phyloP scores from a whole-genome alignment of 2,797 vertebrate genomes.

The Oreochromis grahami region DNA sequence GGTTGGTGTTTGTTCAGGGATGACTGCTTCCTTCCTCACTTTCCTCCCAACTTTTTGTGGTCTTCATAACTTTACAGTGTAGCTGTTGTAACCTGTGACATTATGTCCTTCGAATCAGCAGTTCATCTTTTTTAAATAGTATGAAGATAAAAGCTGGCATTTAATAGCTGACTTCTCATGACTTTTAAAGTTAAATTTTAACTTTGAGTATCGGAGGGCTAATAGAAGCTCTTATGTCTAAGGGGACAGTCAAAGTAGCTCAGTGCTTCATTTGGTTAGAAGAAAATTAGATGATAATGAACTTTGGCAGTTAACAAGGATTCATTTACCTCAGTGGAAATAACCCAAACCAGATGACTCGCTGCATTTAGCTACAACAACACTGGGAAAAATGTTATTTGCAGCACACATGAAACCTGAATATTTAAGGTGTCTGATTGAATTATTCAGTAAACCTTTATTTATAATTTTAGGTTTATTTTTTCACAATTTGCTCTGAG shows the following conservation, averaged over 20 bases:
- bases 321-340: neutral
- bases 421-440: neutral
- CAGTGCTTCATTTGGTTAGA: neutral
- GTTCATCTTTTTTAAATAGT: neutral
- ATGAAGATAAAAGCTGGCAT: neutral
- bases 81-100: neutral
- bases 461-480: neutral
- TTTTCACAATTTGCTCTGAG: neutral
- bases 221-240: neutral
- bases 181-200: neutral
- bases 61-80: neutral
- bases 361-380: neutral
- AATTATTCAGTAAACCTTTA: neutral
- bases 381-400: neutral
- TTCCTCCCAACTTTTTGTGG: neutral
- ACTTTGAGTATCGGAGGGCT: neutral
- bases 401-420: neutral
- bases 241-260: neutral
- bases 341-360: neutral
- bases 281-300: neutral
- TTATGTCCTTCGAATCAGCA: neutral
- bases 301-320: neutral
- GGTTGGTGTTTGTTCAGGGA: conserved; percentile 47
- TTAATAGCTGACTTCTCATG: neutral
- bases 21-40: neutral